phyloP scores from a whole-genome alignment of 2,113 vertebrate species.

The Muscicapa adusta region DNA sequence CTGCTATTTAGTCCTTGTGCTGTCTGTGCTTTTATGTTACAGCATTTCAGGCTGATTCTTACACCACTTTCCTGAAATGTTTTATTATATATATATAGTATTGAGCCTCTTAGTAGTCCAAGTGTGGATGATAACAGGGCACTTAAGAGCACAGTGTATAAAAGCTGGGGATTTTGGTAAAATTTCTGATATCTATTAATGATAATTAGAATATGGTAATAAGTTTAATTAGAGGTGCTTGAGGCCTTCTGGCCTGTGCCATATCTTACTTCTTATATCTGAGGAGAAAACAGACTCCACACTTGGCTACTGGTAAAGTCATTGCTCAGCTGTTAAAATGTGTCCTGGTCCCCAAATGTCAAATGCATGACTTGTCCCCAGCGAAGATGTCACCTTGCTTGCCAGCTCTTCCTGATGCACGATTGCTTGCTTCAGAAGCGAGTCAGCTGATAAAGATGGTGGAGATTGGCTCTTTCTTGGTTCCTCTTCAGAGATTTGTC shows the following conservation, averaged over 20 bases:
- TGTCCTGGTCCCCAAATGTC: neutral
- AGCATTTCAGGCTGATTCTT: neutral
- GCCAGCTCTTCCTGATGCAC: neutral
- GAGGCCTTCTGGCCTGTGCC: neutral
- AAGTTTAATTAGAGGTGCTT: neutral
- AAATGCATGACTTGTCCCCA: neutral
- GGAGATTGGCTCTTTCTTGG: neutral
- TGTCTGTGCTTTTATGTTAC: neutral
- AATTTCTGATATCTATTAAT: neutral
- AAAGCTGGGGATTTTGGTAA: neutral
- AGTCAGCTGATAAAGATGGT: neutral
- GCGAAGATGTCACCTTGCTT: rapidly evolving
- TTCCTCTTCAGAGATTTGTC: slow-evolving; percentile 79
- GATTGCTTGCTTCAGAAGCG: neutral
- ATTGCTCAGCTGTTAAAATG: neutral
- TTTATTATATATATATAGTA: neutral
- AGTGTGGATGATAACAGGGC: neutral
- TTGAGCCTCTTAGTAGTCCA: neutral
- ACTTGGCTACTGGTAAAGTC: neutral
- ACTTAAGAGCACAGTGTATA: neutral
- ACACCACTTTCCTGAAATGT: neutral
- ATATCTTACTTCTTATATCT: neutral
- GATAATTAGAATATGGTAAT: neutral
- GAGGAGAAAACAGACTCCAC: neutral
- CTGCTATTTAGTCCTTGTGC: neutral